Evolutionary conservation across 1,140 invertebrate genomes (phyloP).

Genomic region (Conus betulinus): DNA sequence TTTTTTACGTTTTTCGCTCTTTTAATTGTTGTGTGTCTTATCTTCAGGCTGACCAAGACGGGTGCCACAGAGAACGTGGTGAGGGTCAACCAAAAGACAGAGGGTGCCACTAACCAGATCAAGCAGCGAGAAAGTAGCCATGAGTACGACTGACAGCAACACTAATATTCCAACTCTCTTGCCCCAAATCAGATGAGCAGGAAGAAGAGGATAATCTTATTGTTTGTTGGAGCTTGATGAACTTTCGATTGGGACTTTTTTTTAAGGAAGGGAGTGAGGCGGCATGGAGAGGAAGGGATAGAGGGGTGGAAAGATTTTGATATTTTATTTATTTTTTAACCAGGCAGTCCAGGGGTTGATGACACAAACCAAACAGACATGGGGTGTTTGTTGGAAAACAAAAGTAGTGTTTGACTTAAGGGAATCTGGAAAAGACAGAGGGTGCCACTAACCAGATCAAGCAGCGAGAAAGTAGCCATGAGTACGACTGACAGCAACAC

Average conservation of each 20-base stretch:
- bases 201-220: not conserved
- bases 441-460: constrained; percentile 45
- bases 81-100: constrained; percentile 56
- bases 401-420: no score
- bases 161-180: no score
- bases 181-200: not conserved
- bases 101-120: constrained; percentile 34
- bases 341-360: no score
- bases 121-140: constrained; percentile 66
- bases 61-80: constrained; percentile 54
- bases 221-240: not conserved
- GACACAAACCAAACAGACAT: no score
- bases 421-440: constrained; percentile 39
- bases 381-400: no score
- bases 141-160: constrained; percentile 59
- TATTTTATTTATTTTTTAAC: no score
- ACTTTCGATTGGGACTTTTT: not conserved
- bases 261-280: no score
- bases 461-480: constrained; percentile 64
- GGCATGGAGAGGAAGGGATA: no score
- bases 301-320: no score
- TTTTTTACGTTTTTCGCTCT: no score
- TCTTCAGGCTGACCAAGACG: constrained; percentile 60
- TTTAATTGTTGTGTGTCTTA: not conserved
- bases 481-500: constrained; percentile 55